phyloP scores from a whole-genome alignment of 2,888 invertebrate genomes.

The Conchocele bisecta region DNA sequence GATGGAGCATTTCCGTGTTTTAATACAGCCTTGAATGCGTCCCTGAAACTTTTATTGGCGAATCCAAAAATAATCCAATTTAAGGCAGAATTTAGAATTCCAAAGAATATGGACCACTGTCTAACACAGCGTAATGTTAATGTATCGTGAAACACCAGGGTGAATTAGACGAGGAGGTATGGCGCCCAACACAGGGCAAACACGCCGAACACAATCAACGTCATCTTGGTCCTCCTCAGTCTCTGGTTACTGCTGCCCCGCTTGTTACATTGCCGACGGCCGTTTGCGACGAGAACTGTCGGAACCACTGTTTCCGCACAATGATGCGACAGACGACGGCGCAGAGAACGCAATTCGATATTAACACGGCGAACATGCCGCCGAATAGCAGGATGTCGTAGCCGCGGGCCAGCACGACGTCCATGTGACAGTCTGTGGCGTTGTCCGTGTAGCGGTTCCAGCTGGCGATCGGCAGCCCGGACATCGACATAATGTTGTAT shows the following conservation, averaged over 20 bases:
- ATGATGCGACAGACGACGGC: conserved; percentile 29
- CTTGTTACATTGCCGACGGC: no score
- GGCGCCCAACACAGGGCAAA: conserved; percentile 44
- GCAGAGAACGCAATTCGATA: conserved; percentile 36
- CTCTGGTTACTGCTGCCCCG: no score
- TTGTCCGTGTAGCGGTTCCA: conserved; percentile 41
- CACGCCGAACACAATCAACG: conserved; percentile 37
- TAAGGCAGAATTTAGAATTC: conserved; percentile 42
- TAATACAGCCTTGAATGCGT: conserved; percentile 37
- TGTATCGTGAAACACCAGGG: not conserved
- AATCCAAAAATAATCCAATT: conserved; percentile 54
- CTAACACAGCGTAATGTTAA: not conserved
- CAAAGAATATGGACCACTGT: conserved; percentile 35
- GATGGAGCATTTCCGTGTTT: no score
- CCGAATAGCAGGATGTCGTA: conserved; percentile 41
- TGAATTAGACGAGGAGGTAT: conserved; percentile 30
- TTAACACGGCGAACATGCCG: conserved; percentile 26
- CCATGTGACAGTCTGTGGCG: conserved; percentile 30
- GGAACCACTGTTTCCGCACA: no score
- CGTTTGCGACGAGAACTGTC: no score
- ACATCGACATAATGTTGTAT: conserved; percentile 37
- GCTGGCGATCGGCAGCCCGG: conserved; percentile 31
- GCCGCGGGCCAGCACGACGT: conserved; percentile 37
- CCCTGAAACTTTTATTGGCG: conserved; percentile 41
- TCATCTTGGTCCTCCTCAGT: conserved; percentile 39